Conservation (phyloP, 2,113 vertebrate species). For the Ailuropoda melanoleuca region DNA sequence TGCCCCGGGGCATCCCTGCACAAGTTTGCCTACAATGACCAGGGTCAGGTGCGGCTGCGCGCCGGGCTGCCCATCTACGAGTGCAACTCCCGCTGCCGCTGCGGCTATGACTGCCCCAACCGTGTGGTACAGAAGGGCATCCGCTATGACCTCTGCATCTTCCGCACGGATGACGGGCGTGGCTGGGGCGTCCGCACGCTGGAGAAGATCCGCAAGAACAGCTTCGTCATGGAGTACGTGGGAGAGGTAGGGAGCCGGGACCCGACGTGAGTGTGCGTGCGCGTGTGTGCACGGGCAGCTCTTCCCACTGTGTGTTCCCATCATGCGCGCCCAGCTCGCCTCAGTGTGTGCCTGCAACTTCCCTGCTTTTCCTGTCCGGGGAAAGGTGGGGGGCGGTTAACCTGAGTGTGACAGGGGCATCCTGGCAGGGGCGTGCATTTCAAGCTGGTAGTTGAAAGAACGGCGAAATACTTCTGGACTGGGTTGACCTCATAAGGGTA, state of each 20-base stretch:
- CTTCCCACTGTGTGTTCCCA: not conserved
- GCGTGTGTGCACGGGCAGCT: not conserved
- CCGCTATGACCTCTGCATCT: conserved; percentile 94
- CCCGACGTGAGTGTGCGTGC: not conserved
- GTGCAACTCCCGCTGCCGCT: conserved; percentile 92
- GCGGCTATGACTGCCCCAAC: conserved; percentile 91
- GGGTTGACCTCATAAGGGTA: not conserved
- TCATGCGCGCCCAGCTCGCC: not conserved
- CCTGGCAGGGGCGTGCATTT: not conserved
- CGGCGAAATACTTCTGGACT: not conserved
- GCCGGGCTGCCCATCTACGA: conserved; percentile 94
- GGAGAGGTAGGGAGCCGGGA: conserved; percentile 89
- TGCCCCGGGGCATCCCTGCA: conserved; percentile 90
- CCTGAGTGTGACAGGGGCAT: not conserved
- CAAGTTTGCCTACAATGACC: conserved; percentile 91
- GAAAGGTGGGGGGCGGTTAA: not conserved
- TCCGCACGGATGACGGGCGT: conserved; percentile 91
- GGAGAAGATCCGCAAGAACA: conserved; percentile 92
- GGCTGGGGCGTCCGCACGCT: conserved; percentile 94
- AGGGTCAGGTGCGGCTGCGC: conserved; percentile 89
- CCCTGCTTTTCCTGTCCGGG: not conserved
- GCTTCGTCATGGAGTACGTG: conserved; percentile 97
- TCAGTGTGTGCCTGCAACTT: not conserved
- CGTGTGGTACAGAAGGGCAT: conserved; percentile 94
- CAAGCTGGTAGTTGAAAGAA: not conserved